Conservation (phyloP, 2,888 invertebrate genomes). For the Trichogramma dendrolimi region DNA sequence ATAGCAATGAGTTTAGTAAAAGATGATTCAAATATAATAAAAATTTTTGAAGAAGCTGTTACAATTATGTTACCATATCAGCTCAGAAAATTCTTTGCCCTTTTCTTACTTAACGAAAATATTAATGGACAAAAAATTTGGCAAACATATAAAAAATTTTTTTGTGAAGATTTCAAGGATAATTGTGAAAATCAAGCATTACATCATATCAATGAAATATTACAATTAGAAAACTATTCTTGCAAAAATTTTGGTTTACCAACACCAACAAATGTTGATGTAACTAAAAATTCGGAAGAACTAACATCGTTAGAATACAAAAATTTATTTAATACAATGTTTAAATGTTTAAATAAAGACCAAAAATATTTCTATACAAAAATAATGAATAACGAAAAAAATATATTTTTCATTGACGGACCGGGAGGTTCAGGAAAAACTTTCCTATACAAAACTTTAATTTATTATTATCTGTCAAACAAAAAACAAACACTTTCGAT, state of each 20-base stretch:
- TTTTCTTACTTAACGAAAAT: neutral
- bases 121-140: neutral
- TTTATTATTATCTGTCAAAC: neutral
- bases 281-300: no score
- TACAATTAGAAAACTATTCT: neutral
- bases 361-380: neutral
- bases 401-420: neutral
- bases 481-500: neutral
- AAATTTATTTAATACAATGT: neutral
- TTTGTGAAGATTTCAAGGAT: neutral
- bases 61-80: neutral
- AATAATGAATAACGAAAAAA: neutral
- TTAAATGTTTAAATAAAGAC: neutral
- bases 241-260: neutral
- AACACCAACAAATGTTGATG: neutral
- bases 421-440: no score
- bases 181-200: neutral
- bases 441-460: neutral
- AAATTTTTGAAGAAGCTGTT: neutral
- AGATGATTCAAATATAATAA: neutral
- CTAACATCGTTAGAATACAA: neutral
- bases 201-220: neutral
- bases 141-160: neutral
- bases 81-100: neutral
- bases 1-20: neutral